These are phyloP conservation scores for Teleogryllus occipitalis DNA, from an alignment of 1,140 invertebrate species.

Conservation along the genomic window DNA sequence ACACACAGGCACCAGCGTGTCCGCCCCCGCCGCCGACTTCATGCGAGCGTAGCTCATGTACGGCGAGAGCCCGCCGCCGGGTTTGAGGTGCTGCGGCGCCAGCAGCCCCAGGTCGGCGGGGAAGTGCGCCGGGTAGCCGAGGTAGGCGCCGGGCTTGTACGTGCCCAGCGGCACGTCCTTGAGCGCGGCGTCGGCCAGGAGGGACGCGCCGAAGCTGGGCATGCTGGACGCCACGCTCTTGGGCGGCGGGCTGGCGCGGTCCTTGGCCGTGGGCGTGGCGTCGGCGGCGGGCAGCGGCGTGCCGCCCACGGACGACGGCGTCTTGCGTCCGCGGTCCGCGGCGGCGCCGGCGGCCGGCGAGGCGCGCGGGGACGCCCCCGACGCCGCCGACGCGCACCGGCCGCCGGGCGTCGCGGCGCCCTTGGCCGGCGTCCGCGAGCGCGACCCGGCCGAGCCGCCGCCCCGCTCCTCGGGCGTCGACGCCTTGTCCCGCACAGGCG, in stretches of 20 bases:
- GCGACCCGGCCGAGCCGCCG: conserved; percentile 37
- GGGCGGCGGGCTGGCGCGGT: conserved; percentile 28
- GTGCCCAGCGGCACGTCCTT: conserved; percentile 55
- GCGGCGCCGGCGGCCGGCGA: conserved; percentile 36
- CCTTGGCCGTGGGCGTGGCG: conserved; percentile 8
- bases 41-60: conserved; percentile 63
- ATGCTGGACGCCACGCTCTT: conserved; percentile 34
- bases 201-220: background rate
- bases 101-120: conserved; percentile 63
- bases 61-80: conserved; percentile 54
- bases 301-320: background rate
- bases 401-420: conserved; percentile 37
- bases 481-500: conserved; percentile 44
- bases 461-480: conserved; percentile 43
- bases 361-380: conserved; percentile 47
- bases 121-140: conserved; percentile 45
- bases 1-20: conserved; percentile 61
- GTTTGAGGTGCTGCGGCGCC: conserved; percentile 53
- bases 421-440: conserved; percentile 45
- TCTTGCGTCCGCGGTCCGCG: conserved; percentile 34
- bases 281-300: background rate
- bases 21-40: conserved; percentile 48
- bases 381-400: conserved; percentile 38
- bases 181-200: conserved; percentile 43
- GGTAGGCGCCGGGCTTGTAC: conserved; percentile 50